Conservation (phyloP, 2,888 invertebrate genomes). For the Stenichneumon culpator region DNA sequence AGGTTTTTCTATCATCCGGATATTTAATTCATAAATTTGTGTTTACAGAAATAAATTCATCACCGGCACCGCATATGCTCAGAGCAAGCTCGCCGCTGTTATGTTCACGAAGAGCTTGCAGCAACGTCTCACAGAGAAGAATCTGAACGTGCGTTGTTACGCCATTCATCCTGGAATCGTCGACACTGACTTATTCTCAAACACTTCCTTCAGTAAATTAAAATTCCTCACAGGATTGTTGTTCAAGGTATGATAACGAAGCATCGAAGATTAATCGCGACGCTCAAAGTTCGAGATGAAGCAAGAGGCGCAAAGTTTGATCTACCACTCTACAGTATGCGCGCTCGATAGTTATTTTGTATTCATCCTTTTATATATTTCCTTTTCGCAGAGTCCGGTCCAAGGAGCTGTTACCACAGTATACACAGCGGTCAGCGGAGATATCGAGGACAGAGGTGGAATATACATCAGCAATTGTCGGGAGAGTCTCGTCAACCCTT, state of each 20-base stretch:
- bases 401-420: slow-evolving; percentile 93
- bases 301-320: slow-evolving; percentile 16
- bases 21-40: slow-evolving; percentile 32
- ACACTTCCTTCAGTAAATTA: slow-evolving; percentile 88
- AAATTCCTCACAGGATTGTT: slow-evolving; percentile 89
- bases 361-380: not conserved
- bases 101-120: slow-evolving; percentile 86
- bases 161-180: slow-evolving; percentile 96
- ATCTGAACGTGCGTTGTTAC: slow-evolving; percentile 84
- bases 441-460: slow-evolving; percentile 92
- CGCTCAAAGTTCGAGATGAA: not conserved
- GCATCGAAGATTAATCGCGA: not conserved
- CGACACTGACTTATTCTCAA: slow-evolving; percentile 92
- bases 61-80: slow-evolving; percentile 91
- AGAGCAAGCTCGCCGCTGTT: slow-evolving; percentile 94
- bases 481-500: slow-evolving; percentile 86
- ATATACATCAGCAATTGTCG: slow-evolving; percentile 93
- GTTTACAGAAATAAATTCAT: slow-evolving; percentile 88
- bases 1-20: not conserved
- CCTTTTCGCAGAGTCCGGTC: slow-evolving; percentile 88
- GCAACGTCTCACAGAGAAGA: slow-evolving; percentile 77
- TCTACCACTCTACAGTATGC: not conserved
- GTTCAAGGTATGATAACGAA: slow-evolving; percentile 88
- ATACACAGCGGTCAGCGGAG: slow-evolving; percentile 91
- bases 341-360: slow-evolving; percentile 43